These are phyloP conservation scores for Labia minor DNA, from an alignment of 2,888 invertebrate species.

Conservation along the genomic window DNA sequence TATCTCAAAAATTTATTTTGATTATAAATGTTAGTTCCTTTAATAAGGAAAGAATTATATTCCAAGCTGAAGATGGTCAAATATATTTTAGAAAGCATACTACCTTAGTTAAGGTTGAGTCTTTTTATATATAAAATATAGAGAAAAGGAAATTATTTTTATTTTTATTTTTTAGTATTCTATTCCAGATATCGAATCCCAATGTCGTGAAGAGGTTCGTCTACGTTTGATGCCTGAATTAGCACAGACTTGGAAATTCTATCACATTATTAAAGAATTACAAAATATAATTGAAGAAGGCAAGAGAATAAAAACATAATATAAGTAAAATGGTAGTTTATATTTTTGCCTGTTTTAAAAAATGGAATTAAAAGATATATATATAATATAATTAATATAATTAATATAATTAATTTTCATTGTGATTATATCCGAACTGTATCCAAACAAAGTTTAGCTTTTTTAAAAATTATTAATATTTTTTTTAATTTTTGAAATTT, in stretches of 20 bases:
- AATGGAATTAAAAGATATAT: too few species aligned
- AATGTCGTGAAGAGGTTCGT: background rate
- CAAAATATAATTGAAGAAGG: background rate
- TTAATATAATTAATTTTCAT: too few species aligned
- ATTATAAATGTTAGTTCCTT: background rate
- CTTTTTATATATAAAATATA: background rate
- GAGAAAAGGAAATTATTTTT: background rate
- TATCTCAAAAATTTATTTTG: background rate
- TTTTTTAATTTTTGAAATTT: too few species aligned
- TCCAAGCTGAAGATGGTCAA: constrained; percentile 23
- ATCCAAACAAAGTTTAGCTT: too few species aligned
- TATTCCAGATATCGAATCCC: background rate
- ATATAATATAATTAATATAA: too few species aligned
- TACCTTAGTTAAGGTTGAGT: constrained; percentile 19
- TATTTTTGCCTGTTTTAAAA: too few species aligned
- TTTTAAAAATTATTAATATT: too few species aligned
- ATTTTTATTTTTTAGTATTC: background rate
- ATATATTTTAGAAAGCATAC: constrained; percentile 22
- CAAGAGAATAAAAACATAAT: background rate
- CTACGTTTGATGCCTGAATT: background rate
- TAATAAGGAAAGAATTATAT: background rate
- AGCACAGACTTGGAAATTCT: background rate
- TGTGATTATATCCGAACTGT: too few species aligned
- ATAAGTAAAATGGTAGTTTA: too few species aligned
- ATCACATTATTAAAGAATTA: background rate